Base-by-base conservation (phyloP, 1,140 invertebrate genomes). In the Liolophura sinensis region DNA sequence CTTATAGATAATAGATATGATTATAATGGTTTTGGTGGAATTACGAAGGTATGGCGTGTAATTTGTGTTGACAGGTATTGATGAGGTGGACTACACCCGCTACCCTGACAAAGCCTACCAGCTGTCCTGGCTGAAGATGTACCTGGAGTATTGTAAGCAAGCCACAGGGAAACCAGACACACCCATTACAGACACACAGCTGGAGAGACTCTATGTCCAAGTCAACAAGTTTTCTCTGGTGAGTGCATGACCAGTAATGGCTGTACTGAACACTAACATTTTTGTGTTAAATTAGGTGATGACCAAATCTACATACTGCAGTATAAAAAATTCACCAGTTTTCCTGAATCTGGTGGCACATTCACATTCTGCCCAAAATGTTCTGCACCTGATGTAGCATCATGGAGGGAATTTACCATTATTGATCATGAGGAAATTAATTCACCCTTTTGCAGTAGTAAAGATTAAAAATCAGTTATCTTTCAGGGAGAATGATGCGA, bases 81-180 rank as follows among this genome's bases (percentile, higher is more conserved):
- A 84, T 27, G 78, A 83, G 24, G 71, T 82, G 22, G 81, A 87
- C 65, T 85, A 81, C 73, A 85, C 87, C 4, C 86, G 88, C 56
- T 97, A 94, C 85, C 96, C 96, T 0, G 86, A 87, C 62, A 88
- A 90, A 78, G 89, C 91, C 25, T 91, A 94, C 71, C 94, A 96
- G 85, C 82, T 88, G 56, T 78, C 85, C n/a, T 98, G 95, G 95
- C 83, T 98, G 65, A 84, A 84, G 77, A 88, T 71, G 24, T 82
- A 79, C 60, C 62, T 82, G 27, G 66, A 79, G 65, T 56, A 64
- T 27, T 74, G 71, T 60, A 69, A 68, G 18, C 59, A 66, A 40
- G 31, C 58, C 15, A 59, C 66, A 14, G 68, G 65, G 0, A 31
- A 56, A n/a, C 57, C 64, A 12, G 22, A 62, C 12, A 27, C 57